These are phyloP conservation scores for Microhierax caerulescens DNA, from an alignment of 2,797 vertebrate genomes.

Conservation along the genomic window DNA sequence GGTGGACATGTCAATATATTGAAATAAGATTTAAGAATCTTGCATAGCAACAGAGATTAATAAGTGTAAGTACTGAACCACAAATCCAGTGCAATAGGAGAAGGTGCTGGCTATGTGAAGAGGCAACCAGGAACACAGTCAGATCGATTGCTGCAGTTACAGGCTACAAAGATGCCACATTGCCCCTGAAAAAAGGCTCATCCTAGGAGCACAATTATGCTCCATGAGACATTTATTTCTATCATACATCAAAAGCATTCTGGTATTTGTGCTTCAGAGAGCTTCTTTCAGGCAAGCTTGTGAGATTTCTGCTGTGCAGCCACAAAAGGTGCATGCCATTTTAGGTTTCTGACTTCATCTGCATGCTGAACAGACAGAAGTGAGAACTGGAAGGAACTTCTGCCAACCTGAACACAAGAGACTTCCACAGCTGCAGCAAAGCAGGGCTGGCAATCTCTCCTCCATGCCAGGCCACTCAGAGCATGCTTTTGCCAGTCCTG, in stretches of 20 bases:
- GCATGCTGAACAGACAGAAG: neutral
- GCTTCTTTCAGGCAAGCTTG: neutral
- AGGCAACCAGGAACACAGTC: neutral
- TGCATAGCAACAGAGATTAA: too few relatives aligned
- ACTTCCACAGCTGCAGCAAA: fast-evolving
- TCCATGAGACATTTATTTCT: neutral
- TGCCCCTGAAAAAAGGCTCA: neutral
- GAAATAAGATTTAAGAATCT: too few relatives aligned
- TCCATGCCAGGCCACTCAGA: fast-evolving
- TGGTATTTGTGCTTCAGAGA: neutral
- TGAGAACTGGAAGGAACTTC: neutral
- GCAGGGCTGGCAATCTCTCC: neutral
- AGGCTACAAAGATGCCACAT: fast-evolving
- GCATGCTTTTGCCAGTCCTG: neutral
- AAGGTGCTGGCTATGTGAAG: neutral
- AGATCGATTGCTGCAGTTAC: fast-evolving
- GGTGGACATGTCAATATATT: fast-evolving
- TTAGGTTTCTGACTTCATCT: neutral
- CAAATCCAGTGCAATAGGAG: too few relatives aligned
- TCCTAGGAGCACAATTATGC: neutral
- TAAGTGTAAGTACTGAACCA: neutral
- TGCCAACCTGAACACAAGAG: neutral
- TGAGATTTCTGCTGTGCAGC: neutral
- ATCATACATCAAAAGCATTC: fast-evolving
- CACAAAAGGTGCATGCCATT: neutral